Base-by-base conservation (phyloP, 2,113 vertebrate genomes). In the Gymnorhina tibicen region DNA sequence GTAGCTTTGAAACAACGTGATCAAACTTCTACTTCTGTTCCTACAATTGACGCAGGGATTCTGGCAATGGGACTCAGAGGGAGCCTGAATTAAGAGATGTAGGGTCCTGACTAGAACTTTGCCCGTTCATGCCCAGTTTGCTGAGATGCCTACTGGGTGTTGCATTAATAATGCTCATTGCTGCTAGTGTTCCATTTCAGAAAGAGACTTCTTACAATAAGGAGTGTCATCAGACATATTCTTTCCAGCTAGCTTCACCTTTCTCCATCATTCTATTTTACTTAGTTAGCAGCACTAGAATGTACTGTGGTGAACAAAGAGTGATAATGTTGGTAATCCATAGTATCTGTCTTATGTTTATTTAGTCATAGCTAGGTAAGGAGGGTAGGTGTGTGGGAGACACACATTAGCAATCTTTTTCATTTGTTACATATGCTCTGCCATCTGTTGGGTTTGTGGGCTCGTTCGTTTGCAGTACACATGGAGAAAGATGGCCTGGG, bases 361-460 rank as follows among this genome's bases (percentile, higher is more conserved):
- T 92, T 93, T 95, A 92, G 89, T 92, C 73, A 89, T 81, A 92
- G 89, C 72, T 89, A 55, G 76, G 47, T 24, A 95, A 88, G 39
- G 82, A 93, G 63, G 86, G 86, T 89, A 92, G 91, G 60, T 92
- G 80, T 91, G 86, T 78, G 69, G 88, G 63, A 92, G 68, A 85
- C 20, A 55, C 78, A 83, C 86, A 72, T 96, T 95, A 93, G 49
- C 91, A 73, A 41, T 81, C 72, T 73, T 91, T 86, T 87, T 93
- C 19, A 47, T 89, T 91, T 92, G 33, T 74, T 93, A 47, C 86
- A 95, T 95, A 96, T 94, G 95, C 78, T 96, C 66, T 93, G 58
- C 94, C 95, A 91, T 97, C 90, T 96, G 96, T 91, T 89, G 81
- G 53, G 19, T 72, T 89, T 91, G 50, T 87, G 60, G 53, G 39